A percentile compares a stretch with the other conserved stretches of the same genome.
Conservation (phyloP, 1,140 invertebrate species). For the Drosophila simulans region DNA sequence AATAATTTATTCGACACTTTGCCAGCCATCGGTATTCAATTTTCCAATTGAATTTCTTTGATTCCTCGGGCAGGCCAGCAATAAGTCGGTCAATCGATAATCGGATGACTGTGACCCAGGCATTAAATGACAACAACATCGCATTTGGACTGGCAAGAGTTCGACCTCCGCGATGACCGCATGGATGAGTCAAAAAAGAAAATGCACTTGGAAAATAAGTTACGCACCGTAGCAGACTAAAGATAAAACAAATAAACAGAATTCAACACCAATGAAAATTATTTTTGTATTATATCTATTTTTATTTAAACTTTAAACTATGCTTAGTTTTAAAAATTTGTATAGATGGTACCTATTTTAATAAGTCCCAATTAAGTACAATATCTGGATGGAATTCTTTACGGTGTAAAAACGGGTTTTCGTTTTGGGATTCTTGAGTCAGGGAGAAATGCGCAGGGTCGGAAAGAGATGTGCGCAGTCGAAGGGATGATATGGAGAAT, state of each 20-base stretch:
- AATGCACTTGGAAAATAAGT: conserved; percentile 18
- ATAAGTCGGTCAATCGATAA: conserved; percentile 73
- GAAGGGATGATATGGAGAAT: conserved; percentile 60
- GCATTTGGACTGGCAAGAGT: conserved; percentile 41
- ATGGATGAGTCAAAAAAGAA: conserved; percentile 63
- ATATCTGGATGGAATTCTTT: not conserved
- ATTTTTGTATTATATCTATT: not conserved
- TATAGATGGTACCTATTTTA: too few species aligned
- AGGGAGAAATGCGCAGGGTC: conserved; percentile 34
- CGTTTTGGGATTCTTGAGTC: conserved; percentile 1
- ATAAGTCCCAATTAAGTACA: too few species aligned
- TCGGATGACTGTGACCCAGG: conserved; percentile 54
- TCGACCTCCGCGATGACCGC: conserved; percentile 55
- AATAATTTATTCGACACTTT: conserved; percentile 39
- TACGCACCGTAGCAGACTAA: too few species aligned
- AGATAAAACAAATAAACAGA: too few species aligned
- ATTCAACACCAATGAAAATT: too few species aligned
- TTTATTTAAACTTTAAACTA: not conserved
- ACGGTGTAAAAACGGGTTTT: conserved; percentile 35
- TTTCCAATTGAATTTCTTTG: conserved; percentile 35
- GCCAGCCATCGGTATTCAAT: conserved; percentile 26
- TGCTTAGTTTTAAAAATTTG: too few species aligned
- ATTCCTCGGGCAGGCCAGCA: conserved; percentile 32
- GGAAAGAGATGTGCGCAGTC: conserved; percentile 35
- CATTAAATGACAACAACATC: conserved; percentile 50